phyloP scores from a whole-genome alignment of 2,113 vertebrate species.

The Donacobius atricapilla region DNA sequence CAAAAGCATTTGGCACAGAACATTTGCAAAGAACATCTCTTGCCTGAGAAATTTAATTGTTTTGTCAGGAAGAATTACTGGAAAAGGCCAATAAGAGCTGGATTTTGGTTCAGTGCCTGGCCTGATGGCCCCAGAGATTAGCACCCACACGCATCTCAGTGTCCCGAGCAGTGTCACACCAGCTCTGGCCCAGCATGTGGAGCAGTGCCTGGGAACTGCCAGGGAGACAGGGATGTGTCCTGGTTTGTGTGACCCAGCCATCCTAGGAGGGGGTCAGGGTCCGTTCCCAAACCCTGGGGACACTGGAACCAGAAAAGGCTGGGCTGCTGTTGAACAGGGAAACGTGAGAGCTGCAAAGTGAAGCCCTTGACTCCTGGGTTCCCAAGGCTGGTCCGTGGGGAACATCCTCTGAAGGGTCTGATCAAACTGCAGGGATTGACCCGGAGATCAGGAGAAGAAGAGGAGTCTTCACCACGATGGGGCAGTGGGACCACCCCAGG shows the following conservation, averaged over 20 bases:
- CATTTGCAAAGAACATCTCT: constrained; percentile 13
- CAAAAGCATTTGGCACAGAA: constrained; percentile 19
- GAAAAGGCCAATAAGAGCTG: constrained; percentile 46
- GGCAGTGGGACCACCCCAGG: background rate
- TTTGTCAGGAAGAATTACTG: constrained; percentile 50
- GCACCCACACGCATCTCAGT: background rate
- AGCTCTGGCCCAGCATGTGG: fast-evolving
- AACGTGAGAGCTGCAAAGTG: background rate
- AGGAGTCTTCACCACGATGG: fast-evolving
- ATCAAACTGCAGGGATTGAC: background rate
- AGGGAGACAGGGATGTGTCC: background rate
- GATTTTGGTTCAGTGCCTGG: background rate
- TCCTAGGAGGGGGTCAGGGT: background rate
- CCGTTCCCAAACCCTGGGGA: background rate
- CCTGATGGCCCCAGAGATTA: constrained; percentile 28
- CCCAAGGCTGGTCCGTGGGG: background rate
- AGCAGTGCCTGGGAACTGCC: background rate
- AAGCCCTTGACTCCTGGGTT: background rate
- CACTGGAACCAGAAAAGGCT: background rate
- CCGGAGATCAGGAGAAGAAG: background rate
- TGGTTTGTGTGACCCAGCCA: background rate
- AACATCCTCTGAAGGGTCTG: background rate
- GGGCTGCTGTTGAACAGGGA: background rate
- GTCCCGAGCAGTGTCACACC: background rate
- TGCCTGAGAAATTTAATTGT: constrained; percentile 59